A percentile compares a stretch with the other conserved stretches of the same genome.
These are phyloP conservation scores for Neomonachus schauinslandi DNA, from an alignment of 2,113 vertebrate species.

Conservation along the genomic window DNA sequence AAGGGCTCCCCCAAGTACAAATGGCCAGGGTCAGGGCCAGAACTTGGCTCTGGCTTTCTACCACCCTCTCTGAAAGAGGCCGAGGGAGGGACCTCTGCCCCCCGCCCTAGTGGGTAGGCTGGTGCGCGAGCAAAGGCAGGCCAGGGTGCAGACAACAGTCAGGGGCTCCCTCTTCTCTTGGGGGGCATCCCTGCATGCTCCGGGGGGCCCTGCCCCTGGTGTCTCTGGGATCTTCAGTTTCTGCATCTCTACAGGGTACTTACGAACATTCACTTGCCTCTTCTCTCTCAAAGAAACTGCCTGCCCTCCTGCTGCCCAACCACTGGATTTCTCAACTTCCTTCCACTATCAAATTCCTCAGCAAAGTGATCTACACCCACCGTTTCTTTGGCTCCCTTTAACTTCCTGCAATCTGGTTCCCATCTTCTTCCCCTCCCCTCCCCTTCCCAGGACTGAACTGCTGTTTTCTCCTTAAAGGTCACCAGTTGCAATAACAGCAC, in stretches of 20 bases:
- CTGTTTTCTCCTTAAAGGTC: not conserved
- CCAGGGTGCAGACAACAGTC: not conserved
- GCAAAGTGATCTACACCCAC: not conserved
- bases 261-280: not conserved
- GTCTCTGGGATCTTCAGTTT: not conserved
- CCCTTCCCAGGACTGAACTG: not conserved
- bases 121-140: not conserved
- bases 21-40: not conserved
- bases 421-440: not conserved
- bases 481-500: not conserved
- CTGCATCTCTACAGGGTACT: not conserved
- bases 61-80: not conserved
- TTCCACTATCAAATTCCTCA: not conserved
- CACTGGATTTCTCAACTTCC: slow-evolving; percentile 9
- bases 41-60: not conserved
- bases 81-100: not conserved
- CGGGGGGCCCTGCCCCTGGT: not conserved
- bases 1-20: not conserved
- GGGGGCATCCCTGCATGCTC: not conserved
- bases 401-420: slow-evolving; percentile 11
- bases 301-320: not conserved
- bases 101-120: not conserved
- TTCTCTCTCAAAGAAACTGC: not conserved
- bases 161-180: not conserved
- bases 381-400: not conserved